Base-by-base conservation (phyloP, 1,140 invertebrate genomes). In the Eriosoma lanigerum region DNA sequence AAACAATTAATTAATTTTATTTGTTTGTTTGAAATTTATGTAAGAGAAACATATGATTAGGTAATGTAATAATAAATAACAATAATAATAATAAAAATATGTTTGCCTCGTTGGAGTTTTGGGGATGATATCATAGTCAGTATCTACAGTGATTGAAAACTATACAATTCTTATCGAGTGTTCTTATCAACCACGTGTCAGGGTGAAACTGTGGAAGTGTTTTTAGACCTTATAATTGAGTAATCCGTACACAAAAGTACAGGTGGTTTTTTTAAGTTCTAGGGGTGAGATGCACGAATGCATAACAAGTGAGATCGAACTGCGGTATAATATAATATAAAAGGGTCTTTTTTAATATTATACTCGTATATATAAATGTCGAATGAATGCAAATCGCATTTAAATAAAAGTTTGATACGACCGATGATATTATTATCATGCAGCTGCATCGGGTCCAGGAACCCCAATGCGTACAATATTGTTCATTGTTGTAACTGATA, bases 361-460 rank as follows among this genome's bases (percentile, higher is more conserved):
- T 76, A 19, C 21, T 24, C 73, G 15, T 60, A 76, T 56, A 58
- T 75, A 75, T 58, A 60, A 60, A 62, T 48, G 44, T 78, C 75
- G 75, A 19, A 78, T 78, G 75, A 62, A 78, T 78, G 56, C 75
- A 78, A 78, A 78, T 78, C 75, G 56, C 75, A 60, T 78, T 78
- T 78, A 58, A 78, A 78, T 78, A 78, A 78, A 78, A 78, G 75
- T 78, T 78, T 62, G 75, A 62, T 78, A 78, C 56, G 75, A 78
- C 75, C 75, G 75, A 78, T 21, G 56, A 78, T 78, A 78, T 62
- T 72, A 52, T 29, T 19, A 48, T 26, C 21, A 38, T 48, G 75
- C 75, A 78, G 75, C 75, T 78, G 75, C 75, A 29, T 58, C n/a
- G 3, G 32, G 62, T 66, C 32, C 15, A 15, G 62, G 19, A 10